Conservation (phyloP, 2,113 vertebrate genomes). For the Nannobrachium achirus region DNA sequence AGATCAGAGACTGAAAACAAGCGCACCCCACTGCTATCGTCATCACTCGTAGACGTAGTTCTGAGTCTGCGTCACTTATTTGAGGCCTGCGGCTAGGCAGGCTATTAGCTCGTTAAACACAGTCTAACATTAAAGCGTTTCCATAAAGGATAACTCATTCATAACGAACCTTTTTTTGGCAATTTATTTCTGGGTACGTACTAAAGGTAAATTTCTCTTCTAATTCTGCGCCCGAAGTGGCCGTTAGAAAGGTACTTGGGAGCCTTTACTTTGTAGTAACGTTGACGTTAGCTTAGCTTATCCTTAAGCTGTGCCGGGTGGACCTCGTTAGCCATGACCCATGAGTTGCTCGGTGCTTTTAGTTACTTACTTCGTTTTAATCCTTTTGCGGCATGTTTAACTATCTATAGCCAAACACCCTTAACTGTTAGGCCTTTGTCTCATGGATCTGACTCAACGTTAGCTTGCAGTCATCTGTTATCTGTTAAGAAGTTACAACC, state of each 20-base stretch:
- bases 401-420: too few relatives aligned
- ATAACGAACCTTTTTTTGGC: not conserved
- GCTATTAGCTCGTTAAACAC: conserved; percentile 45
- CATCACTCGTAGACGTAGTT: not conserved
- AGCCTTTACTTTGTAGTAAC: not conserved
- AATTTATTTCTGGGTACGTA: conserved; percentile 51
- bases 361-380: not conserved
- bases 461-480: too few relatives aligned
- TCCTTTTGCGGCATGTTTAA: too few relatives aligned
- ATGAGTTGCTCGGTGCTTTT: conserved; percentile 19
- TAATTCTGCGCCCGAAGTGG: too few relatives aligned
- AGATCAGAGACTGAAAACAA: conserved; percentile 35
- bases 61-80: conserved; percentile 50
- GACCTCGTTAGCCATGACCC: not conserved
- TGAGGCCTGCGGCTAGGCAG: conserved; percentile 52
- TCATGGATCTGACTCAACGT: too few relatives aligned
- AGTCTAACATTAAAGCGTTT: conserved; percentile 12
- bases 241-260: too few relatives aligned
- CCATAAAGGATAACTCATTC: not conserved
- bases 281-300: conserved; percentile 45
- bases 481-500: too few relatives aligned
- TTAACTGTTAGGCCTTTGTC: too few relatives aligned
- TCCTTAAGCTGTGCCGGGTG: conserved; percentile 32
- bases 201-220: not conserved
- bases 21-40: not conserved